phyloP scores from a whole-genome alignment of 1,140 invertebrate genomes.

The Meteorus sp. region DNA sequence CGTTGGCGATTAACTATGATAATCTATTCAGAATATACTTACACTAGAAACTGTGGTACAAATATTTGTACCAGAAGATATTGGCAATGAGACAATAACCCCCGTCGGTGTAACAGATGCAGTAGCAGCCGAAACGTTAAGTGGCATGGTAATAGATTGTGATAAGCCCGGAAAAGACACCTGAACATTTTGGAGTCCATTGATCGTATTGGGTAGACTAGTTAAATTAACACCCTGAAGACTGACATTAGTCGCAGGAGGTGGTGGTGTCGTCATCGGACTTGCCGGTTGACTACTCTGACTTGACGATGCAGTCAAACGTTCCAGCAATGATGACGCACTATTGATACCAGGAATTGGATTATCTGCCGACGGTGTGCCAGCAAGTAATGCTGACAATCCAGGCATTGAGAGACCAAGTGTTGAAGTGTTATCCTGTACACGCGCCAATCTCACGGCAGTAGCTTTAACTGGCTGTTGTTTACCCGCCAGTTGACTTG shows the following conservation, averaged over 20 bases:
- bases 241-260: constrained; percentile 60
- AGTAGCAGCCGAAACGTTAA: constrained; percentile 67
- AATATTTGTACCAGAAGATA: constrained; percentile 56
- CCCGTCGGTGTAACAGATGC: constrained; percentile 63
- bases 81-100: constrained; percentile 60
- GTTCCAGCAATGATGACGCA: constrained; percentile 61
- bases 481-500: constrained; percentile 50
- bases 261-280: constrained; percentile 66
- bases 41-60: constrained; percentile 57
- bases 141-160: constrained; percentile 76
- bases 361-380: constrained; percentile 65
- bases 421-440: constrained; percentile 52
- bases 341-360: constrained; percentile 62
- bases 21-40: constrained; percentile 33
- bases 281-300: constrained; percentile 51
- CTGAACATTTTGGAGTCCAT: constrained; percentile 78
- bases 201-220: constrained; percentile 71
- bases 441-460: constrained; percentile 52
- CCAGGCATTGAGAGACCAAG: constrained; percentile 60
- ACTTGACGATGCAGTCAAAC: constrained; percentile 60
- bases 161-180: constrained; percentile 77
- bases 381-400: constrained; percentile 59
- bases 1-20: too few species aligned
- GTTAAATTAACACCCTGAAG: constrained; percentile 77
- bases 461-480: constrained; percentile 55